Base-by-base conservation (phyloP, 2,113 vertebrate species). In the Chlorodrepanis virens region DNA sequence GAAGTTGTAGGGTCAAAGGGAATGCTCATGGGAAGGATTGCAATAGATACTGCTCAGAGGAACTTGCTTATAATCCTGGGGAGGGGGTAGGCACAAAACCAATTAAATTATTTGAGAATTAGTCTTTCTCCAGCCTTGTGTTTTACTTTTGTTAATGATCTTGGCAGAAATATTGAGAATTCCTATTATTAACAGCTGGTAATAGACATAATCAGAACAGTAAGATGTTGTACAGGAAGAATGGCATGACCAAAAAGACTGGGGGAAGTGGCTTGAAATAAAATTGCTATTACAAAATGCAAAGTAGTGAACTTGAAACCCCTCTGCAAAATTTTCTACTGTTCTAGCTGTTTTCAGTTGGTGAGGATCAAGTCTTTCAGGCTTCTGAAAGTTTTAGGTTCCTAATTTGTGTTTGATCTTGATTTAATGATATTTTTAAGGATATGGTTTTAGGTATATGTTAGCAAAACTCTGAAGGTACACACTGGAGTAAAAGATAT, bases 1-100 rank as follows among this genome's bases (percentile, higher is more conserved):
- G 92, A 90, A 94, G 67, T n/a, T 87, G n/a, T 76, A 85, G 82
- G 79, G 94, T 94, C 63, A 88, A 61, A 94, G 53, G 53, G 64
- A 83, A 61, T 76, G 57, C 52, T 76, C 5, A 4, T 76, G 61
- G 49, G 67, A 65, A 65, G 28, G 13, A 15, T n/a, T 85, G 67
- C 84, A 79, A 85, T 45, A 79, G 84, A 63, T 83, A 94, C 56
- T 56, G 39, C 64, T 89, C 39, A 44, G 54, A 93, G 56, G 4
- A 82, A 31, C 31, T 84, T 69, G 11, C 16, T 80, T 83, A 21
- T 87, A 86, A 52, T 81, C 28, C 33, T 8, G 3, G 16, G n/a
- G 25, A 77, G 7, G 12, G 12, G 21, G 4, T 27, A 69, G 31
- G n/a, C 18, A 56, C 57, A 68, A 87, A 87, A 23, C 2, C 19